These are phyloP conservation scores for Chaetogeoica ovagalla DNA, from an alignment of 2,888 invertebrate species.

Conservation along the genomic window DNA sequence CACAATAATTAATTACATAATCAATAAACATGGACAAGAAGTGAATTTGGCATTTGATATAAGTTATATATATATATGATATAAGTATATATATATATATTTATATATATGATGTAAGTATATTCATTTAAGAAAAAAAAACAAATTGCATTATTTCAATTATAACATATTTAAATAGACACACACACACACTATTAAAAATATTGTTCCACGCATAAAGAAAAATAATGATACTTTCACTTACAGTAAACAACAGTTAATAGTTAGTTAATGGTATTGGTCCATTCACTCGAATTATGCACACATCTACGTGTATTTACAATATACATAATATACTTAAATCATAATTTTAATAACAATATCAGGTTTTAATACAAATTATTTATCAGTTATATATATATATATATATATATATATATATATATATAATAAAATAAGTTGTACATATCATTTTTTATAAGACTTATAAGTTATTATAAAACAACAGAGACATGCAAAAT, in stretches of 20 bases:
- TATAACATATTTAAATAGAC: constrained; percentile 1
- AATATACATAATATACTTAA: constrained; percentile 37
- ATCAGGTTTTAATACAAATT: constrained; percentile 24
- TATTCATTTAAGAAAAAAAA: constrained; percentile 3
- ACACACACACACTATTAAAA: constrained; percentile 2
- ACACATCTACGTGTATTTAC: constrained; percentile 18
- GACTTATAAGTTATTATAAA: not conserved
- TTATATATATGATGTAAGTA: no score
- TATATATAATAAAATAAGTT: constrained; percentile 30
- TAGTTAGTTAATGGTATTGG: constrained; percentile 32
- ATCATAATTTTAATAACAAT: constrained; percentile 18
- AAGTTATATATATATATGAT: constrained; percentile 9
- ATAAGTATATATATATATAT: no score
- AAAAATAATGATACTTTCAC: constrained; percentile 48
- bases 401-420: no score
- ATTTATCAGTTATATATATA: no score
- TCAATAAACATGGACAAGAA: constrained; percentile 17
- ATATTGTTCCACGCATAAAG: constrained; percentile 37
- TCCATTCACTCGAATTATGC: constrained; percentile 45
- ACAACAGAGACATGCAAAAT: constrained; percentile 9
- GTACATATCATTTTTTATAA: constrained; percentile 19
- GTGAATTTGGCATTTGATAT: constrained; percentile 46
- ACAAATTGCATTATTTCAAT: not conserved
- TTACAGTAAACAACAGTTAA: constrained; percentile 38
- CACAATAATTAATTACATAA: constrained; percentile 25